Conservation (phyloP, 2,113 vertebrate genomes). For the Monopterus albus region DNA sequence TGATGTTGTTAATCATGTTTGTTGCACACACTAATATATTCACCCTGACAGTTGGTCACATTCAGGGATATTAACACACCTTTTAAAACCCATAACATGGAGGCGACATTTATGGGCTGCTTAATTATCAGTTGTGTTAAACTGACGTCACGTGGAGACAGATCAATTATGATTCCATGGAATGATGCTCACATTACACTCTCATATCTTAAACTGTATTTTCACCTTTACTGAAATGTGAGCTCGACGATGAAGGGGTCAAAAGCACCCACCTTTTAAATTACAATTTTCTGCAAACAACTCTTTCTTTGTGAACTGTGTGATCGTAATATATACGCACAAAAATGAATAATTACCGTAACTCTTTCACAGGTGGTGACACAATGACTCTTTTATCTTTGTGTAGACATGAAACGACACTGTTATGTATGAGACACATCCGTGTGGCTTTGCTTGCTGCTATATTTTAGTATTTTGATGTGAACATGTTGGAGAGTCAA, state of each 20-base stretch:
- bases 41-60: slow-evolving; percentile 55
- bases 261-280: slow-evolving; percentile 30
- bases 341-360: slow-evolving; percentile 17
- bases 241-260: slow-evolving; percentile 2
- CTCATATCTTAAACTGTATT: slow-evolving; percentile 6
- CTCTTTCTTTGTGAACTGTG: slow-evolving; percentile 35
- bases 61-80: slow-evolving; percentile 58
- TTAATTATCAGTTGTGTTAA: slow-evolving; percentile 7
- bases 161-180: no score
- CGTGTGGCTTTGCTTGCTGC: slow-evolving; percentile 74
- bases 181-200: no score
- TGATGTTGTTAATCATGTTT: slow-evolving; percentile 57
- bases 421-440: slow-evolving; percentile 59
- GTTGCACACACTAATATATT: slow-evolving; percentile 44
- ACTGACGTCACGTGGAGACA: neutral
- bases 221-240: slow-evolving; percentile 22
- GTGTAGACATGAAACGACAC: slow-evolving; percentile 52
- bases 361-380: slow-evolving; percentile 46
- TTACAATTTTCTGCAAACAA: slow-evolving; percentile 15
- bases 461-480: slow-evolving; percentile 77
- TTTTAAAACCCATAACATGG: slow-evolving; percentile 4
- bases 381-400: slow-evolving; percentile 50
- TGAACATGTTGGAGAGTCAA: slow-evolving; percentile 61
- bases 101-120: slow-evolving; percentile 6
- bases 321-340: slow-evolving; percentile 55